Conservation (phyloP, 2,888 invertebrate species). For the Creontiades dilutus region DNA sequence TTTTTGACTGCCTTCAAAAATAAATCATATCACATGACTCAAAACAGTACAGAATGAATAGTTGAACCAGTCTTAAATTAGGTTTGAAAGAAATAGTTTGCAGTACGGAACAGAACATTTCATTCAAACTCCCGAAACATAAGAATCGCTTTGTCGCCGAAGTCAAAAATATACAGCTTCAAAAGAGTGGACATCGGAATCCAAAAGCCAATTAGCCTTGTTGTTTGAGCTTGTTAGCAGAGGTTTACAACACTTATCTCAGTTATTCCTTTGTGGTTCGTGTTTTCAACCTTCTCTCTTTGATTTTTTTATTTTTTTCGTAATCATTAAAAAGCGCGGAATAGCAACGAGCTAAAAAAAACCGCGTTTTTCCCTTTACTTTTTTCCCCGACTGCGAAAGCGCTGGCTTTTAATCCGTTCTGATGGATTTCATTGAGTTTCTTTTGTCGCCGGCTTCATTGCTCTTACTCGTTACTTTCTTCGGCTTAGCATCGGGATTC, state of each 20-base stretch:
- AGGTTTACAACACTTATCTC: constrained; percentile 46
- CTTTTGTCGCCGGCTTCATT: background rate
- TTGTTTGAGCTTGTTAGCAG: constrained; percentile 54
- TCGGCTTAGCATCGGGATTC: background rate
- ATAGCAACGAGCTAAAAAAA: background rate
- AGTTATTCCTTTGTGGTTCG: constrained; percentile 30
- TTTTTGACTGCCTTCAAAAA: too few species aligned
- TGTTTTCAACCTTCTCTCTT: background rate
- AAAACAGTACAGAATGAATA: too few species aligned
- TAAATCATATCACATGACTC: too few species aligned
- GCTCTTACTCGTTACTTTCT: background rate
- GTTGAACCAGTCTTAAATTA: too few species aligned
- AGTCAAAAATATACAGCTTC: constrained; percentile 44
- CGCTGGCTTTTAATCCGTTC: background rate
- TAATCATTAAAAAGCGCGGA: background rate
- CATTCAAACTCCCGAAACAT: too few species aligned
- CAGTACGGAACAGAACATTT: too few species aligned
- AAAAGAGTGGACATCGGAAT: constrained; percentile 25
- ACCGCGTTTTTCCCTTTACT: too few species aligned
- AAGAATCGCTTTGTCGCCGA: background rate
- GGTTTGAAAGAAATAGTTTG: too few species aligned
- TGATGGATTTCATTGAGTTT: background rate
- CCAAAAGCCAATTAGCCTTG: constrained; percentile 50
- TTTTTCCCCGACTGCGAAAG: background rate
- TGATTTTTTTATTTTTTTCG: background rate